These are phyloP conservation scores for Paratilapia polleni DNA, from an alignment of 2,113 vertebrate species.

Conservation along the genomic window DNA sequence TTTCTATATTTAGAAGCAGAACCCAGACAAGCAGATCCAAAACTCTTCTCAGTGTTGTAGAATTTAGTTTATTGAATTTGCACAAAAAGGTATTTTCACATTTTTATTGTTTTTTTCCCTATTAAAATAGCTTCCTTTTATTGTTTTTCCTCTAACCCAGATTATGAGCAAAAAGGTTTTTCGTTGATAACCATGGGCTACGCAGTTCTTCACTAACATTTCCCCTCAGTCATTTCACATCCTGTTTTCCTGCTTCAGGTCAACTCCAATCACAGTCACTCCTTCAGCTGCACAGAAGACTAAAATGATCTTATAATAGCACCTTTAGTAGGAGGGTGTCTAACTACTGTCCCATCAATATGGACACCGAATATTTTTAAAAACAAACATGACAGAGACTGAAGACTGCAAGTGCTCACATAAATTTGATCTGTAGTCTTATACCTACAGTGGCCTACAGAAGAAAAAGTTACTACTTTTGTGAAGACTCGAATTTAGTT, in stretches of 20 bases:
- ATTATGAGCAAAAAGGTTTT: conserved; percentile 50
- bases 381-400: conserved; percentile 61
- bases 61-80: conserved; percentile 72
- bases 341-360: conserved; percentile 44
- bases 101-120: conserved; percentile 32
- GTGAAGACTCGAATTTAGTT: conserved; percentile 43
- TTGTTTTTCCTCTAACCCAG: conserved; percentile 46
- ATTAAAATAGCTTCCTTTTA: conserved; percentile 46
- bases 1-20: background rate
- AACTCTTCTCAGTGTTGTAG: conserved; percentile 52
- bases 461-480: conserved; percentile 8
- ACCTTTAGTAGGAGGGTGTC: conserved; percentile 73
- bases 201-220: conserved; percentile 51
- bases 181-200: conserved; percentile 42
- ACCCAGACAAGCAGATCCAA: conserved; percentile 4
- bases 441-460: background rate
- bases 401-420: conserved; percentile 58
- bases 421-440: conserved; percentile 20
- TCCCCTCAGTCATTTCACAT: conserved; percentile 64
- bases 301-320: conserved; percentile 75
- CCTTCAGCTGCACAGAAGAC: conserved; percentile 79
- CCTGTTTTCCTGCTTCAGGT: conserved; percentile 54
- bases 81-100: conserved; percentile 72
- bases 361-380: conserved; percentile 42
- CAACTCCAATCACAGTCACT: conserved; percentile 58